Base-by-base conservation (phyloP, 2,888 invertebrate genomes). In the Spisula solida region DNA sequence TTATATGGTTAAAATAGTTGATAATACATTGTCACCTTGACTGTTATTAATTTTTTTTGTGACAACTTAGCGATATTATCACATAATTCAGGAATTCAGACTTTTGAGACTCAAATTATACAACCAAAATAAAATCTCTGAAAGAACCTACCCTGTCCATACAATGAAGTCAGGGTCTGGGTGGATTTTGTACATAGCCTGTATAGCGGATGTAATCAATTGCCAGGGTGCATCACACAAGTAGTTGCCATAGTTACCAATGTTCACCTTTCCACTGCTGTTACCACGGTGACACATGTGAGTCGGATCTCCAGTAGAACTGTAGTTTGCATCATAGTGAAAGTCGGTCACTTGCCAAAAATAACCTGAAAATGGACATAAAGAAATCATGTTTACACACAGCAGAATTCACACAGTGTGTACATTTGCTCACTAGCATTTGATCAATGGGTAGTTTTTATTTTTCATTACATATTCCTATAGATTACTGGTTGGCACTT, bases 271-370 rank as follows among this genome's bases (percentile, higher is more conserved):
- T 16, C 48, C 55, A 75, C 81, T 82, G 0, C 60, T 34, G 81
- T 88, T 84, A n/a, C 82, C 85, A n/a, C 88, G 79, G 89, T 95
- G 95, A 90, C 95, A 95, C 94, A 94, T 98, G 97, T 97, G 97
- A 96, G 97, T 97, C 94, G 98, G 97, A 96, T 98, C 98, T 88
- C 98, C 98, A 86, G 97, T 97, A 86, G 97, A 97, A 94, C 98
- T 98, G 97, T 98, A 98, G 94, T 98, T 98, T 10, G 98, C 98
- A 96, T 99, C 98, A 97, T 98, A 98, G 97, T 99, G 99, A 95
- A 99, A 98, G 97, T 99, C 99, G 93, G 98, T 98, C 96, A 99
- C 98, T 97, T 99, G 99, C 99, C 99, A 99, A 97, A 99, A 99
- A 97, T 98, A 98, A 95, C 98, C 99, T 99, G 98, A 70, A 95